Base-by-base conservation (phyloP, 1,140 invertebrate species). In the Musca domestica region DNA sequence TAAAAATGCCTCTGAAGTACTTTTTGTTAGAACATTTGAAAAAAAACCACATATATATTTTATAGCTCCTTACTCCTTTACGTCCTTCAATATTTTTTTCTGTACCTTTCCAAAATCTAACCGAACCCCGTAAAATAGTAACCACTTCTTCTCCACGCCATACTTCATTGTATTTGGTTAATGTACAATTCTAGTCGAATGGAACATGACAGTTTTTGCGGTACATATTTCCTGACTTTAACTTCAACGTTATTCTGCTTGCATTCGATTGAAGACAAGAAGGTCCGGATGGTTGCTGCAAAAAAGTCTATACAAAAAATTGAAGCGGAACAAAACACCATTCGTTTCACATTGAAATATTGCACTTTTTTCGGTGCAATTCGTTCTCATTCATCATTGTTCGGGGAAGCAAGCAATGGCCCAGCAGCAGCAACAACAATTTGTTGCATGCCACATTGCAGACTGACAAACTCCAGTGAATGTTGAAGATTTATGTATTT, bases 401-500 rank as follows among this genome's bases (percentile, higher is more conserved):
- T 41, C 34, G 34, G 34, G 10, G 10, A 41, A 41, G 10, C 4
- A 41, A 41, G 10, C 4, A 41, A 41, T 41, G 34, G 34, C 34
- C 34, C 34, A 41, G 34, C 34, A 41, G 34, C 34, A 30, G 27
- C 27, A 41, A 41, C 34, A 41, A 41, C 34, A 41, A 20, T 51
- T 51, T 51, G 48, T 51, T 51, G 17, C 17, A 51, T 9, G 48
- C 17, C 17, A 51, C 17, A 51, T 20, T 51, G 48, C 17, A 51
- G 48, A 51, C 48, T 51, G 48, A 51, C 48, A 51, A 51, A 51
- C 48, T 51, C 48, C 17, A 51, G 48, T 51, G 48, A 19, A 51
- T 51, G 20, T 51, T 51, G 48, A 51, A 51, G 48, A 51, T 51
- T 51, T 51, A 51, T 51, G 34, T 41, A 10, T 41, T 41, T 41